Conservation (phyloP, 2,113 vertebrate genomes). For the Neogale vison region DNA sequence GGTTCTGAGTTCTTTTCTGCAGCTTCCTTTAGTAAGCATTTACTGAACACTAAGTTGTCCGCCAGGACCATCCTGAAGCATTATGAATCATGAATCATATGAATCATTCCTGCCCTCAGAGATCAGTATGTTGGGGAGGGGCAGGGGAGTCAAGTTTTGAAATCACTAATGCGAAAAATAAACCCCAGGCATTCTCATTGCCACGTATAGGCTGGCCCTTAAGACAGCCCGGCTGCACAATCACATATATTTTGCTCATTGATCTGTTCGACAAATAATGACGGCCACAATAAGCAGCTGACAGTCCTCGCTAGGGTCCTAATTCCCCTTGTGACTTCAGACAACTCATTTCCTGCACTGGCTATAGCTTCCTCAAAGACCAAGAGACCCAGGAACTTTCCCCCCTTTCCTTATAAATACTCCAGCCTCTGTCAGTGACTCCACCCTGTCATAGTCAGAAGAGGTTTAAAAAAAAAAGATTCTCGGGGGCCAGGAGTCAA, state of each 20-base stretch:
- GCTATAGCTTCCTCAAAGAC: background rate
- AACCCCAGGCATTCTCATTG: background rate
- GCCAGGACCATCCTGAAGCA: background rate
- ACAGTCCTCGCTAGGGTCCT: background rate
- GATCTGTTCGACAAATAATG: background rate
- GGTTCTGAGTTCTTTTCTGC: background rate
- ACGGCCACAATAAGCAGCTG: background rate
- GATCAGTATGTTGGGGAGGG: background rate
- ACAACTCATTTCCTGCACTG: background rate
- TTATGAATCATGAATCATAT: too few species aligned
- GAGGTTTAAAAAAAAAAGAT: background rate
- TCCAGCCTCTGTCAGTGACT: background rate
- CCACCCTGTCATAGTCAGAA: background rate
- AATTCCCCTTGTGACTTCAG: background rate
- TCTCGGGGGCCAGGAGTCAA: background rate
- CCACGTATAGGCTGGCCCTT: background rate
- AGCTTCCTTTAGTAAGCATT: background rate
- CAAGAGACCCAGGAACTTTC: background rate
- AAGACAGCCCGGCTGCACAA: background rate
- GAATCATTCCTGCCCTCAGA: background rate
- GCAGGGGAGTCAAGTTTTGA: background rate
- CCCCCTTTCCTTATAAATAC: background rate
- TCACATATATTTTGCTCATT: background rate
- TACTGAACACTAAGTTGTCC: background rate
- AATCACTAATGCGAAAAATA: background rate